A percentile compares a stretch with the other conserved stretches of the same genome.
phyloP scores from a whole-genome alignment of 1,140 invertebrate species.

The Rhizoglyphus robini region DNA sequence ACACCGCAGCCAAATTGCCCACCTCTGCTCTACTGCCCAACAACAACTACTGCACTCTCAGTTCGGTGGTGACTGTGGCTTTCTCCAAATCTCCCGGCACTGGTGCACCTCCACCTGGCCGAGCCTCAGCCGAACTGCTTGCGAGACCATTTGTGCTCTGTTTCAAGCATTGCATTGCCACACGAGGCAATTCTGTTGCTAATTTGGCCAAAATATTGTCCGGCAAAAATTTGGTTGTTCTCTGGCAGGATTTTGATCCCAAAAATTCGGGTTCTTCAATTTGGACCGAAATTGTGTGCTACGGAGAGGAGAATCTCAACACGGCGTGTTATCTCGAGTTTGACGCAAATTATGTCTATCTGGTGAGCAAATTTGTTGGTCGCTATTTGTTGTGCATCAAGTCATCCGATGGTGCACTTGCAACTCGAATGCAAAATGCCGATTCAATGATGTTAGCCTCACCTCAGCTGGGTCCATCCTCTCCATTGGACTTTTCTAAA shows the following conservation, averaged over 20 bases:
- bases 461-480: background rate
- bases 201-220: background rate
- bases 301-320: slow-evolving; percentile 1
- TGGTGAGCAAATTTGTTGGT: background rate
- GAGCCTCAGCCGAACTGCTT: background rate
- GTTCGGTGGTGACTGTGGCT: background rate
- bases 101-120: background rate
- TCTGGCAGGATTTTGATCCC: background rate
- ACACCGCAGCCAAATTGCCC: background rate
- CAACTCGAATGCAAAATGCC: background rate
- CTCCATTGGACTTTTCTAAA: background rate
- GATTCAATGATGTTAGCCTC: background rate
- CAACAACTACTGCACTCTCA: background rate
- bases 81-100: background rate
- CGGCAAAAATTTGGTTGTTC: background rate
- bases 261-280: background rate
- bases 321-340: slow-evolving; percentile 1
- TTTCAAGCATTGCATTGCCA: slow-evolving; percentile 6
- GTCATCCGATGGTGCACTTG: background rate
- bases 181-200: background rate
- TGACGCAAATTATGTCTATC: background rate
- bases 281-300: slow-evolving; percentile 9
- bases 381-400: slow-evolving; percentile 3
- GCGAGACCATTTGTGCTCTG: background rate
- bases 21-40: background rate